Evolutionary conservation across 1,140 invertebrate species (phyloP).

Genomic region (Bombus confusus): DNA sequence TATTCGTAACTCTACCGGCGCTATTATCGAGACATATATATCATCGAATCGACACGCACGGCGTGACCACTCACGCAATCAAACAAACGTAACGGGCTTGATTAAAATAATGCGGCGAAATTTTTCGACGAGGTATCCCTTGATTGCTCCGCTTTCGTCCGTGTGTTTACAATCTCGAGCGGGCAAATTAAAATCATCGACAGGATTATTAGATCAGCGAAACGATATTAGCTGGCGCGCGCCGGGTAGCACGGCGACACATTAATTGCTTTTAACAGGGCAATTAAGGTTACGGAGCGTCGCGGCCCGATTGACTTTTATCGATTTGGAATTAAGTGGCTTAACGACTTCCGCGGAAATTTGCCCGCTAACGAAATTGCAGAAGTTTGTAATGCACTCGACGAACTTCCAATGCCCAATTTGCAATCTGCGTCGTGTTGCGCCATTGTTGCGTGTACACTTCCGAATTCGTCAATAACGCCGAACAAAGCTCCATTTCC

Average conservation of each 20-base stretch:
- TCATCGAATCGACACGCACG: no score
- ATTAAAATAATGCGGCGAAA: not conserved
- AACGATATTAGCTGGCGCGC: not conserved
- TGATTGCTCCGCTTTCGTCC: not conserved
- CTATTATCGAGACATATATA: no score
- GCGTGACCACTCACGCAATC: no score
- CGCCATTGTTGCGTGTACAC: slow-evolving; percentile 8
- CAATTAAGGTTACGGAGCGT: slow-evolving; percentile 40
- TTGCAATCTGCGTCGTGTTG: slow-evolving; percentile 3
- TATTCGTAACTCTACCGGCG: no score
- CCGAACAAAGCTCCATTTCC: not conserved
- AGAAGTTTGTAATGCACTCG: slow-evolving; percentile 32
- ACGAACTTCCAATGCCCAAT: slow-evolving; percentile 1
- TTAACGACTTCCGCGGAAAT: slow-evolving; percentile 11
- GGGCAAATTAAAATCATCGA: slow-evolving; percentile 12
- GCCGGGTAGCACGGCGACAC: not conserved
- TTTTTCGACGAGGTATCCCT: not conserved
- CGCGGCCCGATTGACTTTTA: slow-evolving; percentile 49
- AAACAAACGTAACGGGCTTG: no score
- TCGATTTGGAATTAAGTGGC: slow-evolving; percentile 56
- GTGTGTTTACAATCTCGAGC: slow-evolving; percentile 8
- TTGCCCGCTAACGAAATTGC: slow-evolving; percentile 41
- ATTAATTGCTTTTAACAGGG: slow-evolving; percentile 55
- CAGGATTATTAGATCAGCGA: slow-evolving; percentile 4
- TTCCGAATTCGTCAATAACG: slow-evolving; percentile 17